These are phyloP conservation scores for Centrocercus urophasianus DNA, from an alignment of 2,113 vertebrate genomes.

Conservation along the genomic window DNA sequence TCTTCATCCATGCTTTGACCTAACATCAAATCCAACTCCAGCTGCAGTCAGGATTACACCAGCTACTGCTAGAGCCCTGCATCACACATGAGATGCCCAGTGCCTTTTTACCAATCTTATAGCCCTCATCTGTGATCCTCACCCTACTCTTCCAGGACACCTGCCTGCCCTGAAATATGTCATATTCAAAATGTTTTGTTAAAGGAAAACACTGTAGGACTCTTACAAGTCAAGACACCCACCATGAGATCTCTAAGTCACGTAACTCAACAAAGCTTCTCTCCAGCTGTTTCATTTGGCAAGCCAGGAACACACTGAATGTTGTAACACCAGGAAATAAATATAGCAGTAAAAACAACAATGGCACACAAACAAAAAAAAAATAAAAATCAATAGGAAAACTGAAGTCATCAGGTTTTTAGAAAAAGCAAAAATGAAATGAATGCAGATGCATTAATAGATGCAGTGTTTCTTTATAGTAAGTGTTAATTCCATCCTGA, in stretches of 20 bases:
- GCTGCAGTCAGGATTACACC: neutral
- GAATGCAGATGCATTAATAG: neutral
- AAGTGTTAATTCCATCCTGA: neutral
- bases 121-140: neutral
- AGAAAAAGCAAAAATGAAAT: neutral
- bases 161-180: neutral
- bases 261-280: neutral
- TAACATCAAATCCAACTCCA: neutral
- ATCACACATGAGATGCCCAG: neutral
- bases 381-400: neutral
- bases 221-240: neutral
- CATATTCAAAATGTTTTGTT: neutral
- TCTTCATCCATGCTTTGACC: neutral
- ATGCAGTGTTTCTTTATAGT: too few relatives aligned
- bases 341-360: neutral
- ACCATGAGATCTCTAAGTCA: neutral
- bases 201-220: neutral
- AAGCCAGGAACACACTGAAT: neutral
- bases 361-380: too few relatives aligned
- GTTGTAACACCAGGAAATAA: neutral
- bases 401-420: neutral
- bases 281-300: neutral
- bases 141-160: neutral
- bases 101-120: neutral
- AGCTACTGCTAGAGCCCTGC: neutral